Evolutionary conservation across 2,888 invertebrate species (phyloP), one percentile per base, ranked within the genome.

Genomic region (Melanchra persicariae): DNA sequence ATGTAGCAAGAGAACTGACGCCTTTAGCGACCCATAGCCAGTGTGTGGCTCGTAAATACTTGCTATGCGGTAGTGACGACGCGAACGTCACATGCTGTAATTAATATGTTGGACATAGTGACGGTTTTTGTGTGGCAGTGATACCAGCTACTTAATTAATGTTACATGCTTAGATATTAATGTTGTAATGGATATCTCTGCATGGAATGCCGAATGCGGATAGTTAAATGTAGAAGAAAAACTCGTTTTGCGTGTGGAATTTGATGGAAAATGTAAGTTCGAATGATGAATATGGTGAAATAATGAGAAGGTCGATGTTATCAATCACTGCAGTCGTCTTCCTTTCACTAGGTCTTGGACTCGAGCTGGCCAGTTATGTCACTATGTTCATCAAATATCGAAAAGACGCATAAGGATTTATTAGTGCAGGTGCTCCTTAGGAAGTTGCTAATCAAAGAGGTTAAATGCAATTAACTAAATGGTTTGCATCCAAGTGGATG

Each of bases 41-140:
- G 52, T 22, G 30, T 37, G 43, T 47, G 59, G 43, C 6, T 62
- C 47, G 74, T 43, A 47, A 37, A 57, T 22, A 59, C 37, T 30
- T 15, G 70, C 49, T 17, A 58, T 71, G 79, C 9, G 12, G 68
- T 45, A 19, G 34, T 9, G 34, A 1, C 45, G 19, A 10, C 45
- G 17, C n/a, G 7, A 2, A 19, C 19, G 43, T 5, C 43, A 52
- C 26, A 43, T 10, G 59, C 22, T 37, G 47, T 67, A 64, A 71
- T 79, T 70, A 67, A 57, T 70, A 70, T 63, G 63, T 74, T 34
- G 40, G 12, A 51, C 26, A 37, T 40, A 34, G 64, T 10, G 24
- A 24, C 34, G 22, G 57, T n/a, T 52, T 49, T 64, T 57, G 59
- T 76, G 37, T 24, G 30, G 19, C n/a, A 30, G 34, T 22, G 59